Base-by-base conservation (phyloP, 2,888 invertebrate species). In the Nemotelus nigrinus region DNA sequence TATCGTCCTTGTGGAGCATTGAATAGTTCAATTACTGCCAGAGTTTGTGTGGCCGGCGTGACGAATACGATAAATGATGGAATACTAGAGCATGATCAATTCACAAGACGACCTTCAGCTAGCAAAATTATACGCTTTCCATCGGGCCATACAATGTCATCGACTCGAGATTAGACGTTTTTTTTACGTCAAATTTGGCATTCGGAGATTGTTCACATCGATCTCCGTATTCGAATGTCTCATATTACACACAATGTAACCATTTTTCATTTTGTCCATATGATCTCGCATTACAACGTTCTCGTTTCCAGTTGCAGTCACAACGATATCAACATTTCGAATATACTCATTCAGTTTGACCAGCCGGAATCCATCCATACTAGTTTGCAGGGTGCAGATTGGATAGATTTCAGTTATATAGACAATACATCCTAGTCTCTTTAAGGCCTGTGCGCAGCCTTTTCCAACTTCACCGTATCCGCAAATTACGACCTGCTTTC, bases 21-120 rank as follows among this genome's bases (percentile, higher is more conserved):
- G 85, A 96, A 99, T 60, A 99, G 89, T 88, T 99, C 99, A 83
- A 99, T 99, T 80, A 99, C 90, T 44, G 98, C 99, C 80, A 99
- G 88, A 7, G 98, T 98, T 89, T 99, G 98, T 57, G 98, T 98
- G 79, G 97, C 96, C 2, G 98, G 96, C 53, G 99, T 98, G 83
- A 99, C 97, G 47, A 98, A 98, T 76, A 98, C 98, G 81, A 98
- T 98, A 89, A 98, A 98, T 44, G 98, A 98, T 5, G 98, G 98
- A 84, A 99, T 92, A 86, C 97, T 97, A 44, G 98, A 98, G 86
- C 98, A 99, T 84, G 97, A 97, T 80, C 96, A 89, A 89, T 99
- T 99, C 72, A 98, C 97, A 72, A 99, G 90, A 3, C 98, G 92
- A 55, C 99, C 99, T 88, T 98, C 98, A 1, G 98, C 98, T 79